Evolutionary conservation across 2,113 vertebrate genomes (phyloP).

Genomic region (Verasper variegatus): DNA sequence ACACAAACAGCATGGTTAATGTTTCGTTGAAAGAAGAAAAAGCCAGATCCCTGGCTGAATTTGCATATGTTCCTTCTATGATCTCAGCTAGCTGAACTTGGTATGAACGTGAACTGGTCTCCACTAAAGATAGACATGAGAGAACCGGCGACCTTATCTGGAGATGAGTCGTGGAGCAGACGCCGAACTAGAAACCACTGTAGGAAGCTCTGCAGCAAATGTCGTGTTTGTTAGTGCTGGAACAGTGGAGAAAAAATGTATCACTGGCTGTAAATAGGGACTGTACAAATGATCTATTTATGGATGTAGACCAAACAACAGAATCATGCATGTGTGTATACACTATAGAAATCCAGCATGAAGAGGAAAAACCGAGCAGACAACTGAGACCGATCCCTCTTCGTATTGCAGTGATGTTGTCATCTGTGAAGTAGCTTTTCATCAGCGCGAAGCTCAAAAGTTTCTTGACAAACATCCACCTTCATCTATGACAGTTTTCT

Average conservation of each 20-base stretch:
- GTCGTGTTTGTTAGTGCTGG: not conserved
- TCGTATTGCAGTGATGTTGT: conserved; percentile 24
- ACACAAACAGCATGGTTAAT: conserved; percentile 39
- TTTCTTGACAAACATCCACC: conserved; percentile 17
- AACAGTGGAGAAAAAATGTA: not conserved
- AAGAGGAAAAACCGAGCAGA: not conserved
- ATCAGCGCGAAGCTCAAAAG: not conserved
- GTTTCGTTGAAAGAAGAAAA: conserved; percentile 25
- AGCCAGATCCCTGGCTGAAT: not conserved
- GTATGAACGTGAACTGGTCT: conserved; percentile 12
- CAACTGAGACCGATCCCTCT: conserved; percentile 4
- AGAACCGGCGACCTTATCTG: conserved; percentile 8
- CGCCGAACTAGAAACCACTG: not conserved
- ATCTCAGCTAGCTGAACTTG: conserved; percentile 12
- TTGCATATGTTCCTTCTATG: conserved; percentile 23
- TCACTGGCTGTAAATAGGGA: not conserved
- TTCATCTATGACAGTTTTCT: not conserved
- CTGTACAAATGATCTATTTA: not conserved
- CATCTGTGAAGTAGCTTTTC: conserved; percentile 23
- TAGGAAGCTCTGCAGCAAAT: not conserved
- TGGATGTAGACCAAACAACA: not conserved
- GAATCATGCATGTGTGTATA: not conserved
- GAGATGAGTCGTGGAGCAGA: not conserved
- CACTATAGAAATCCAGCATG: not conserved
- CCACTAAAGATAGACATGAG: conserved; percentile 31